These are phyloP conservation scores for Pungitius pungitius DNA, from an alignment of 2,113 vertebrate genomes.

Conservation along the genomic window DNA sequence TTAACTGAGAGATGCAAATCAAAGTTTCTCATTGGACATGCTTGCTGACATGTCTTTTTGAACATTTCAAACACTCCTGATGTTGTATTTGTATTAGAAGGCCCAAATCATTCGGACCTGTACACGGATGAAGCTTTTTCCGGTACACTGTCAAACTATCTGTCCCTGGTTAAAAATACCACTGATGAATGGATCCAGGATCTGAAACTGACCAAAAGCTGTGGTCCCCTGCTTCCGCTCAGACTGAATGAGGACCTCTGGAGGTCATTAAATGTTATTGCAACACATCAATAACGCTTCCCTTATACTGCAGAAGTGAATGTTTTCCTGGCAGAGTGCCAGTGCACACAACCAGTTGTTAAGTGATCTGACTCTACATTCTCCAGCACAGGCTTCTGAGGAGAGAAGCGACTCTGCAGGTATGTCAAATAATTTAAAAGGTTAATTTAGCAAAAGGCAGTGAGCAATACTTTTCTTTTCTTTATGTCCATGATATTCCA, in stretches of 20 bases:
- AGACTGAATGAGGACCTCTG: conserved; percentile 58
- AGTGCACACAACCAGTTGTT: background rate
- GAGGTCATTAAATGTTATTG: conserved; percentile 45
- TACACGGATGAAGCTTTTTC: background rate
- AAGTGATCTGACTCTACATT: background rate
- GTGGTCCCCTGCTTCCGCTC: background rate
- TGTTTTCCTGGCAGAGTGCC: background rate
- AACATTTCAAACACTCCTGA: background rate
- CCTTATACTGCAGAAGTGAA: background rate
- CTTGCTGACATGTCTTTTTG: background rate
- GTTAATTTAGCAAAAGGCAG: background rate
- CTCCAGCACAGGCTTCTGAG: background rate
- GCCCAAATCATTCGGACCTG: background rate
- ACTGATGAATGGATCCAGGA: background rate
- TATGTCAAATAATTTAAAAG: background rate
- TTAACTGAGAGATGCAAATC: background rate
- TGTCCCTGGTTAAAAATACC: background rate
- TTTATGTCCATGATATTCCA: background rate
- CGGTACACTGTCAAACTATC: background rate
- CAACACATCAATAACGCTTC: conserved; percentile 16
- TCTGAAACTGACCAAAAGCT: background rate
- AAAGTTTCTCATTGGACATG: background rate
- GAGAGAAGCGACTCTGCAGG: background rate
- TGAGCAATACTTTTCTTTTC: background rate
- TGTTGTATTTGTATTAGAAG: background rate